These are phyloP conservation scores for Siniperca scherzeri DNA, from an alignment of 2,797 vertebrate species.

Conservation along the genomic window DNA sequence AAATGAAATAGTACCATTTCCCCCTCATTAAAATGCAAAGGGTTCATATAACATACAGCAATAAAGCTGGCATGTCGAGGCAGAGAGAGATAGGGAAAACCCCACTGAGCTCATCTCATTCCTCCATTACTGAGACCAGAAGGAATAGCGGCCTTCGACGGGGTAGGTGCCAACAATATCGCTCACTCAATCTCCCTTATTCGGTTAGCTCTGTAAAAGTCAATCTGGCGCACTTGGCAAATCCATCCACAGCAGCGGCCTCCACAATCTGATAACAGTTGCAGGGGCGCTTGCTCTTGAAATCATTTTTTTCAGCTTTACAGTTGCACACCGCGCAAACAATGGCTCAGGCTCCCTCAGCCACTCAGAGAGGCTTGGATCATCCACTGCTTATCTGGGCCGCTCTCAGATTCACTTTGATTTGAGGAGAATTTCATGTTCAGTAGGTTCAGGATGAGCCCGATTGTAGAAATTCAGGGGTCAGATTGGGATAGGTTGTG, in stretches of 20 bases:
- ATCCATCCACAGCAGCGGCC: slow-evolving; percentile 82
- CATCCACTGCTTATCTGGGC: slow-evolving; percentile 81
- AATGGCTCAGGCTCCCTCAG: slow-evolving; percentile 75
- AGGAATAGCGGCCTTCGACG: slow-evolving; percentile 78
- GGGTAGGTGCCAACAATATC: slow-evolving; percentile 81
- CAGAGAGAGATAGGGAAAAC: slow-evolving; percentile 78
- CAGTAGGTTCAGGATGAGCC: slow-evolving; percentile 70
- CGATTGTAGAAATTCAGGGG: slow-evolving; percentile 67
- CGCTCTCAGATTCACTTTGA: slow-evolving; percentile 76
- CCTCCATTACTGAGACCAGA: slow-evolving; percentile 80
- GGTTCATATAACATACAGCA: slow-evolving; percentile 86
- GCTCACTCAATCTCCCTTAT: slow-evolving; percentile 82
- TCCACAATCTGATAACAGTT: slow-evolving; percentile 84
- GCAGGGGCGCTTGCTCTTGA: slow-evolving; percentile 81
- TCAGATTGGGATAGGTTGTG: slow-evolving; percentile 67
- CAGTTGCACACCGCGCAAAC: slow-evolving; percentile 77
- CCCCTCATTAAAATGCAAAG: slow-evolving; percentile 88
- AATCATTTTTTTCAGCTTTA: slow-evolving; percentile 76
- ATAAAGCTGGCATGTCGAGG: slow-evolving; percentile 84
- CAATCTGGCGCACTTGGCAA: slow-evolving; percentile 85
- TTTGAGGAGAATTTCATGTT: slow-evolving; percentile 77
- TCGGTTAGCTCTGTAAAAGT: slow-evolving; percentile 85
- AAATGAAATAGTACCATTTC: slow-evolving; percentile 89
- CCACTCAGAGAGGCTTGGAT: slow-evolving; percentile 73
- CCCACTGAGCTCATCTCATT: slow-evolving; percentile 79